Percentiles rank a stretch among this genome's conserved stretches.
Evolutionary conservation across 2,797 vertebrate genomes (phyloP).

Genomic region (Mormyrus hasselquistii): DNA sequence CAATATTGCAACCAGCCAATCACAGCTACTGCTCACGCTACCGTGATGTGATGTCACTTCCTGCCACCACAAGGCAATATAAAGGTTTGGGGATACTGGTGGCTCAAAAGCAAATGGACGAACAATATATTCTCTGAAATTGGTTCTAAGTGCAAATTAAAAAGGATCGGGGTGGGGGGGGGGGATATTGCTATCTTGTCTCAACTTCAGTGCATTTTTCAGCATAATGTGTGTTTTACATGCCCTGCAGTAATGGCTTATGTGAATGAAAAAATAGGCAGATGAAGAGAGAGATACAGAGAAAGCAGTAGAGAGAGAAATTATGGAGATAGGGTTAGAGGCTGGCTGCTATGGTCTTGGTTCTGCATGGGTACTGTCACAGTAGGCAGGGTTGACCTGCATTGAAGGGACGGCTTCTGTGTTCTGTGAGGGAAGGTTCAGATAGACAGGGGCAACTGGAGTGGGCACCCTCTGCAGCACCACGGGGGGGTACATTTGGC

Average conservation of each 20-base stretch:
- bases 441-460: conserved; percentile 50
- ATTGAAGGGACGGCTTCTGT: conserved; percentile 36
- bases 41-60: background rate
- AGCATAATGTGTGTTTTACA: background rate
- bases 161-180: background rate
- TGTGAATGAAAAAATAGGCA: conserved; percentile 10
- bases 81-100: background rate
- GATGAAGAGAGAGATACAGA: conserved; percentile 3
- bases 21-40: background rate
- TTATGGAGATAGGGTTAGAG: background rate
- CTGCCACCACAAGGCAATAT: background rate
- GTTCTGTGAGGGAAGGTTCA: conserved; percentile 50
- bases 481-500: conserved; percentile 62
- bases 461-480: conserved; percentile 65
- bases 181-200: background rate
- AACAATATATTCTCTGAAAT: conserved; percentile 1
- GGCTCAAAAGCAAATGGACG: background rate
- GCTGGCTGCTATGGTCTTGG: conserved; percentile 52
- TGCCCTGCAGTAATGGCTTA: background rate
- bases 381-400: conserved; percentile 47
- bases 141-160: background rate
- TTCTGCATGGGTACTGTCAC: conserved; percentile 51
- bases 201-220: background rate
- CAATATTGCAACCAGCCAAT: background rate
- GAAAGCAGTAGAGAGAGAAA: background rate